Base-by-base conservation (phyloP, 2,113 vertebrate genomes). In the Elephas maximus region DNA sequence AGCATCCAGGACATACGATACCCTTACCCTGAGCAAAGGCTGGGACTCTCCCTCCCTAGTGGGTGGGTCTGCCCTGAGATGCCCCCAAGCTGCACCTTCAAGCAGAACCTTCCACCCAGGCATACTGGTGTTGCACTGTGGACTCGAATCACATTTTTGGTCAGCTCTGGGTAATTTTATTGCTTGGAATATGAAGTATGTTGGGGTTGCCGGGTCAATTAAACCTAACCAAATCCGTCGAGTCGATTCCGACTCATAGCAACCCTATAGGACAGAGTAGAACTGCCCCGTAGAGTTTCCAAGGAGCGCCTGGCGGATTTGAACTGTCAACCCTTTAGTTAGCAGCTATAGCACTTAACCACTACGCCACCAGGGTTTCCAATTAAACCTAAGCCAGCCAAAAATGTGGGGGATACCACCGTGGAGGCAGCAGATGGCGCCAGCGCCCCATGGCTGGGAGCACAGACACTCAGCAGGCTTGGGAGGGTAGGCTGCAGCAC, bases 371-470 rank as follows among this genome's bases (percentile, higher is more conserved):
- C 37, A 37, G 37, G 37, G 37, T 37, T 37, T 37, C 37, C 60
- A 6, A 71, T 1, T 15, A 23, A 86, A 41, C 37, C 71, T 26
- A 87, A 37, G 2, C 85, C 62, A 17, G 77, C 65, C 23, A 1
- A 20, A 45, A 12, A 18, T 10, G 33, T 41, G 80, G 48, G 63
- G 45, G 80, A 48, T 92, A 37, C 65, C 71, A 28, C 4, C 0
- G 1, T 28, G 4, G 0, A 10, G 82, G 62, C 97, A 96, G 88
- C 94, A 97, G 96, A n/a, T 62, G 93, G 93, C 93, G 28, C 77
- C 30, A 23, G n/a, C 14, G 51, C 45, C 12, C 44, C 87, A 65
- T 24, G 18, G 9, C 18, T 15, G 88, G 78, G 65, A 7, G 63
- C 10, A 14, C n/a, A 30, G 30, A 0, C 0, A 62, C 60, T 20